phyloP scores from a whole-genome alignment of 2,888 invertebrate species.

The Drosophila affinis region DNA sequence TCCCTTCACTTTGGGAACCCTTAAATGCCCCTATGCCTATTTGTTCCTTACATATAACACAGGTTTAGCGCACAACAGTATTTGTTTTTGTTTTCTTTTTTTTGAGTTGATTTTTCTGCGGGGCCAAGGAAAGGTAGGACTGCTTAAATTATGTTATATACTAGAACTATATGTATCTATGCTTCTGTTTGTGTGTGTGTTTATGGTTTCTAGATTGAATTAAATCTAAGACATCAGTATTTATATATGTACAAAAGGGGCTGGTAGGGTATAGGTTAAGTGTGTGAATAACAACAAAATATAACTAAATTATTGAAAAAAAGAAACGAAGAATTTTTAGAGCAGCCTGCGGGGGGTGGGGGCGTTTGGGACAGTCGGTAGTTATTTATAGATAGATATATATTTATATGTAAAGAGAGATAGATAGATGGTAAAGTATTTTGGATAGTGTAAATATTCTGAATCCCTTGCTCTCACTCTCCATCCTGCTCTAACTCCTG shows the following conservation, averaged over 20 bases:
- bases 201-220: constrained; percentile 17
- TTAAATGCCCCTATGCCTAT: too few relatives aligned
- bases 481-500: neutral
- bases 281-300: neutral
- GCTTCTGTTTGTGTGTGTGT: constrained; percentile 1
- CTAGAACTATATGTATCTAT: constrained; percentile 10
- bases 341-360: constrained; percentile 4
- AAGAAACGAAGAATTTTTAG: neutral
- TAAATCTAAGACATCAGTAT: constrained; percentile 31
- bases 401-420: neutral
- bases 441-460: neutral
- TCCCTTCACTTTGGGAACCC: constrained; percentile 5
- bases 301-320: constrained; percentile 3
- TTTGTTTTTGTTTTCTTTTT: neutral
- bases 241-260: constrained; percentile 39
- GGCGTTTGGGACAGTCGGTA: neutral
- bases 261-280: too few relatives aligned
- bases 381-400: neutral
- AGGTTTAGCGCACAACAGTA: constrained; percentile 44
- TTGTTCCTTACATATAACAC: constrained; percentile 39
- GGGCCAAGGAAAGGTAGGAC: constrained; percentile 8
- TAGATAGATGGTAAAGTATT: constrained; percentile 16
- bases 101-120: neutral
- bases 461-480: constrained; percentile 4
- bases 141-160: constrained; percentile 1